These are phyloP conservation scores for Rhysida immarginata DNA, from an alignment of 1,140 invertebrate species.

Conservation along the genomic window DNA sequence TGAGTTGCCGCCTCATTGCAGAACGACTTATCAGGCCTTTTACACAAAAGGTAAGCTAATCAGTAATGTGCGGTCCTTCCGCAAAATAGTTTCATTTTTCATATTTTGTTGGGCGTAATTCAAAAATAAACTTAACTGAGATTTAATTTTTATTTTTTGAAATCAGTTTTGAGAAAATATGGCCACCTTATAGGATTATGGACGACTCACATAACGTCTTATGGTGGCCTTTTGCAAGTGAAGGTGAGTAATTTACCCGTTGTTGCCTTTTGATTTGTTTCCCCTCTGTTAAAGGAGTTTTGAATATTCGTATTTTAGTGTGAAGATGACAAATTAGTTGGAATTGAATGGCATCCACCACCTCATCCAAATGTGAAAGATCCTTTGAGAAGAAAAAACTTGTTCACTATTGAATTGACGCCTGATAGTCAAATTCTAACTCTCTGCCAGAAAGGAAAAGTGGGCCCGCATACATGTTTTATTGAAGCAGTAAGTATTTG, in stretches of 20 bases:
- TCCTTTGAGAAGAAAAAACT: slow-evolving; percentile 1
- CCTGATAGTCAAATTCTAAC: background rate
- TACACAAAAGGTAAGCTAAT: no score
- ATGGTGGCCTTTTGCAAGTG: slow-evolving; percentile 12
- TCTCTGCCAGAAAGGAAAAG: slow-evolving; percentile 1
- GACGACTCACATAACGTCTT: slow-evolving; percentile 5
- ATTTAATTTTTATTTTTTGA: no score
- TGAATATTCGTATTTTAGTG: slow-evolving; percentile 3
- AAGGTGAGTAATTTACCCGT: slow-evolving; percentile 4
- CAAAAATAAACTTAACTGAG: no score
- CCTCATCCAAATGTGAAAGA: slow-evolving; percentile 1
- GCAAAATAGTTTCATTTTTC: no score
- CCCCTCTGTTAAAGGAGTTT: no score
- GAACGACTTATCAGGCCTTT: no score
- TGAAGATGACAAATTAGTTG: slow-evolving; percentile 2
- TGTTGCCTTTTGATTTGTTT: background rate
- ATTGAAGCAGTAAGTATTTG: slow-evolving; percentile 1
- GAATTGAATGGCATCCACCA: slow-evolving; percentile 7
- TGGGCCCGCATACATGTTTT: slow-evolving; percentile 5
- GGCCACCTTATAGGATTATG: slow-evolving; percentile 6
- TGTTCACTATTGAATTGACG: slow-evolving; percentile 3
- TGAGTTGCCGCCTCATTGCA: no score
- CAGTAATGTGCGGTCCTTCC: no score
- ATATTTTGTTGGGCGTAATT: no score
- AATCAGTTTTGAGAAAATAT: slow-evolving; percentile 11